Evolutionary conservation across 2,113 vertebrate species (phyloP), one percentile per base, ranked within the genome.

Genomic region (Mixornis gularis): DNA sequence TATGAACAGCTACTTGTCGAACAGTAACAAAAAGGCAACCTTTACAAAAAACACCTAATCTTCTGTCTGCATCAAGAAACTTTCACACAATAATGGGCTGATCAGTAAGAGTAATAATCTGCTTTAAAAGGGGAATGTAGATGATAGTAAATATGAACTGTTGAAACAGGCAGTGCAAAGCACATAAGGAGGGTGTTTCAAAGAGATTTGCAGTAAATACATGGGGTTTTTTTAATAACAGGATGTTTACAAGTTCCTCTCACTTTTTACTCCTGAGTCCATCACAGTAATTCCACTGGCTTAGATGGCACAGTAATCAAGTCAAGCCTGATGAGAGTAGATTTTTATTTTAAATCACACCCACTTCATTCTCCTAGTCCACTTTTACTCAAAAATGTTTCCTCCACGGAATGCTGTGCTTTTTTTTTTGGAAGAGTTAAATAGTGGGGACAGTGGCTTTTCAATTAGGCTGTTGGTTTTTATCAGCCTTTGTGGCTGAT

Each of bases 1-100:
- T 96, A 92, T 46, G 93, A 97, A 92, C 64, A 70, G 70, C 89
- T 96, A 59, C 79, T 90, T 73, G 51, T 79, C 1, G 9, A 96
- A 71, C 38, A 90, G 74, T 68, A 92, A 56, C 63, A 92, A 86
- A 81, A 80, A 82, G 68, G 92, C 65, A 95, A 82, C 46, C 72
- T 96, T 97, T 93, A 79, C n/a, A 90, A 71, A 94, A 58, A 3
- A 13, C 21, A 48, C 55, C 62, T 27, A 48, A 82, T 96, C 95
- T 79, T 92, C 71, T 95, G 70, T 27, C 59, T 95, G 48, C 69
- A 51, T 77, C 65, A 46, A 53, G 22, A 20, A 76, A 81, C 58
- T 91, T 94, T 55, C 68, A 43, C 60, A 52, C 62, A 84, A 32
- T 68, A 71, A 70, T 36, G 22, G 91, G 74, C 89, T 68, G 88